Evolutionary conservation across 2,888 invertebrate species (phyloP), one percentile per base, ranked within the genome.

Genomic region (Pristionchus maxplancki): DNA sequence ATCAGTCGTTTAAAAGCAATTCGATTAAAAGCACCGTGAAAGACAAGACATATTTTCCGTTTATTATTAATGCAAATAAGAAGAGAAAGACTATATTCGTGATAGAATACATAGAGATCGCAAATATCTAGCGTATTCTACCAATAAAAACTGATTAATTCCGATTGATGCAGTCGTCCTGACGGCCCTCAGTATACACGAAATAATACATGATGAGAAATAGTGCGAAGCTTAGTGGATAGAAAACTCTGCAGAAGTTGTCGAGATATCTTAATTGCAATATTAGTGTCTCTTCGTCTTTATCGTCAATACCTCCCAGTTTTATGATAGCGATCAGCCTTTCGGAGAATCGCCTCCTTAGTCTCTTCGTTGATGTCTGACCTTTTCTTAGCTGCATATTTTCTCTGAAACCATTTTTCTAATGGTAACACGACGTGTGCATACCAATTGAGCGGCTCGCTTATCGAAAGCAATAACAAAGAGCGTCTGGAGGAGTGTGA

Each of bases 401-500:
- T 94, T 88, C 92, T 89, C 93, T 93, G 71, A 83, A 92, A 90
- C 6, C 4, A 3, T 44, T 44, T 44, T 58, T 24, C 9, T 24
- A 58, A 2, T 24, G 6, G 1, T 58, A 20, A 58, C 0, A 24
- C 9, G 24, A 24, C 9, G 17, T 5, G 13, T 28, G 17, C 58
- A 44, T 34, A 93, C 93, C 91, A 94, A 89, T 89, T 93, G 93
- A 87, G 91, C 93, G n/a, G 94, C 93, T 88, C 93, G 84, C 88
- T 94, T 94, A 81, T 94, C 94, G 83, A 94, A 94, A 58, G 94
- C 94, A 84, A 94, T 95, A 3, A 94, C 94, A 78, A 94, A 94
- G 3, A 94, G 91, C 4, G 94, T 94, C 84, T 94, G 94, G 15
- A 94, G 91, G 13, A 94, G 91, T 6, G 94, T 94, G 90, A 94